phyloP scores from a whole-genome alignment of 2,888 invertebrate genomes.

The Pasiphila rectangulata region DNA sequence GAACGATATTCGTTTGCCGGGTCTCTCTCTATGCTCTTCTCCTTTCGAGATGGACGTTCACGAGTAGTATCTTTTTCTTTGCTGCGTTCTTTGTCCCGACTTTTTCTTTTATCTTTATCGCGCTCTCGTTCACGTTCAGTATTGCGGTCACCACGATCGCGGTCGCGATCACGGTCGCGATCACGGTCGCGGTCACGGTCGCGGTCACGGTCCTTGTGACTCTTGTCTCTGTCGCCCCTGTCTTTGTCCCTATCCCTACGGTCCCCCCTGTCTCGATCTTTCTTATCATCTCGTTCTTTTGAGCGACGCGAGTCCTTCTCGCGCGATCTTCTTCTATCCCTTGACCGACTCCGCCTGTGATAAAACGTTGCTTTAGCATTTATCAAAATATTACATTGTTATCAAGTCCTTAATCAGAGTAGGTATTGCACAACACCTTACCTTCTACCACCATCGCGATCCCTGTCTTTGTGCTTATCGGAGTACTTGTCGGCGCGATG shows the following conservation, averaged over 20 bases:
- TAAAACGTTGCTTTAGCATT: constrained; percentile 3
- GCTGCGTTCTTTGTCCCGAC: constrained; percentile 54
- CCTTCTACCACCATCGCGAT: constrained; percentile 65
- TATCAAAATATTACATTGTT: no score
- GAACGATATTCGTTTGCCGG: constrained; percentile 61
- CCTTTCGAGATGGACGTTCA: constrained; percentile 48
- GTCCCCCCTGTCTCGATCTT: constrained; percentile 57
- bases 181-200: constrained; percentile 19
- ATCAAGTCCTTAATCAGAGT: no score
- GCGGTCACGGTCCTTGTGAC: constrained; percentile 42
- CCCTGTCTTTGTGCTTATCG: constrained; percentile 77
- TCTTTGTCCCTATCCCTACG: constrained; percentile 58
- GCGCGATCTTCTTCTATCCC: constrained; percentile 76
- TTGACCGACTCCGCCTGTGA: constrained; percentile 65
- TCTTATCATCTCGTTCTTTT: constrained; percentile 76
- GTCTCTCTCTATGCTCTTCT: constrained; percentile 60
- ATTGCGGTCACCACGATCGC: constrained; percentile 69
- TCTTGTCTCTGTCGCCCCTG: constrained; percentile 60
- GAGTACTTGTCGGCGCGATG: constrained; percentile 79
- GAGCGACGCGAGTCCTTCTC: constrained; percentile 82
- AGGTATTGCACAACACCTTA: constrained; percentile 33
- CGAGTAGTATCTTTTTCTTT: no score
- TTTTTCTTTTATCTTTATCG: constrained; percentile 52
- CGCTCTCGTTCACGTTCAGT: constrained; percentile 54
- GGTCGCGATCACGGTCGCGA: constrained; percentile 49